phyloP scores from a whole-genome alignment of 1,140 invertebrate species.

The Ceratina japonica region DNA sequence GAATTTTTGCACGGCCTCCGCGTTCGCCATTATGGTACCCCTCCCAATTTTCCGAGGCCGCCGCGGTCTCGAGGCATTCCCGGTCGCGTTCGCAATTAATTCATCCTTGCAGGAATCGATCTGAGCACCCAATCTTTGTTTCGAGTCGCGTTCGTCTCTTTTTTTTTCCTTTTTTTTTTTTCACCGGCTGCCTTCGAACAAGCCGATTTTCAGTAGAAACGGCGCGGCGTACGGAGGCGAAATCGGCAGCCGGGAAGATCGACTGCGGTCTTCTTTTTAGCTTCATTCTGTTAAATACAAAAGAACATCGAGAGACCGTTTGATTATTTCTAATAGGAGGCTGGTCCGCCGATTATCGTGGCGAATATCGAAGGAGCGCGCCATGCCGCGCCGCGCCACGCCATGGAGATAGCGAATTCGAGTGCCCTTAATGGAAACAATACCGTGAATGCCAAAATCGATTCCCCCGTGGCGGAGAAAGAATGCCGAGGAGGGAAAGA shows the following conservation, averaged over 20 bases:
- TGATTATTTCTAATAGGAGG: slow-evolving; percentile 18
- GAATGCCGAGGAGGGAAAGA: slow-evolving; percentile 6
- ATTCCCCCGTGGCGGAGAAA: slow-evolving; percentile 19
- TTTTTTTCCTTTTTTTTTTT: no score
- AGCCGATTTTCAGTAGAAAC: no score
- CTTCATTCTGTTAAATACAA: neutral
- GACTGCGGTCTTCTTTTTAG: no score
- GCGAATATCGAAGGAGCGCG: slow-evolving; percentile 24
- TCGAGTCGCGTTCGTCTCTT: no score
- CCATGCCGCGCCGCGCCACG: neutral
- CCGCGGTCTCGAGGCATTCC: no score
- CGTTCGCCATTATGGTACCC: neutral
- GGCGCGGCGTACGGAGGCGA: no score
- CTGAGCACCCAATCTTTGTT: no score
- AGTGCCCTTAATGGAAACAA: slow-evolving; percentile 33
- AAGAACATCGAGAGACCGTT: neutral
- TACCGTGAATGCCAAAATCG: slow-evolving; percentile 32
- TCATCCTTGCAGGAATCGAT: no score
- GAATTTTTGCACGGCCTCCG: slow-evolving; percentile 29
- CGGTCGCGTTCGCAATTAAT: no score
- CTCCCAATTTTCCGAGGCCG: no score
- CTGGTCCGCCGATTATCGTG: slow-evolving; percentile 7
- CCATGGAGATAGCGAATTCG: slow-evolving; percentile 13
- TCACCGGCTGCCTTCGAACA: no score
- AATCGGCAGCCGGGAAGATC: no score